These are phyloP conservation scores for Ibidorhyncha struthersii DNA, from an alignment of 2,113 vertebrate genomes.

Conservation along the genomic window DNA sequence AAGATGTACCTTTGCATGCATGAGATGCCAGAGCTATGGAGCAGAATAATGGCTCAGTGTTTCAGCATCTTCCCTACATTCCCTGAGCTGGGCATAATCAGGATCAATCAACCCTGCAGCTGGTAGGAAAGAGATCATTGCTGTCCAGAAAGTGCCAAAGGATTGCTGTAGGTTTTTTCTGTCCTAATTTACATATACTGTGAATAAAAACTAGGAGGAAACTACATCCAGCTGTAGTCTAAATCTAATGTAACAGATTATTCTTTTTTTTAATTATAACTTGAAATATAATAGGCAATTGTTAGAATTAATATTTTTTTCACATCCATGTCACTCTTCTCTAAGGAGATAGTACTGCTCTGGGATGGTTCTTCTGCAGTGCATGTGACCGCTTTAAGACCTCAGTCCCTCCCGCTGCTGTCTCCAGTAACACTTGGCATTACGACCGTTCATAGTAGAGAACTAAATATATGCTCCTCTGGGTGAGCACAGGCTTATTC, in stretches of 20 bases:
- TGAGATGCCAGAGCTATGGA: background rate
- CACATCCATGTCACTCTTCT: background rate
- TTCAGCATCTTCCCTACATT: background rate
- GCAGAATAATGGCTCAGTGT: background rate
- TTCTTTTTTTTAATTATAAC: background rate
- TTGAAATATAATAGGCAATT: background rate
- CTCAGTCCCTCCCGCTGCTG: rapidly evolving
- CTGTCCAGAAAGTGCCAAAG: background rate
- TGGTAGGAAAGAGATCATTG: background rate
- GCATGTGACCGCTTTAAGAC: background rate
- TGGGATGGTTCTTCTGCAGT: background rate
- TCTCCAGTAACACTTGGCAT: background rate
- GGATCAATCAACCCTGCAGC: background rate
- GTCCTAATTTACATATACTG: background rate
- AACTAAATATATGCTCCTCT: background rate
- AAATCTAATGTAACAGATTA: background rate
- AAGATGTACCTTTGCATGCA: background rate
- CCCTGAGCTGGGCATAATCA: background rate
- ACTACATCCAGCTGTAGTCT: background rate
- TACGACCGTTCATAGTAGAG: background rate
- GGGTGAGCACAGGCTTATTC: background rate
- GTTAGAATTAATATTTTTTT: background rate
- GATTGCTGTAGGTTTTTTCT: background rate
- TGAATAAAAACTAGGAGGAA: background rate
- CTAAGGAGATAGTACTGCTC: background rate